Evolutionary conservation across 1,140 invertebrate species (phyloP).

Genomic region (Zaprionus nigranus): DNA sequence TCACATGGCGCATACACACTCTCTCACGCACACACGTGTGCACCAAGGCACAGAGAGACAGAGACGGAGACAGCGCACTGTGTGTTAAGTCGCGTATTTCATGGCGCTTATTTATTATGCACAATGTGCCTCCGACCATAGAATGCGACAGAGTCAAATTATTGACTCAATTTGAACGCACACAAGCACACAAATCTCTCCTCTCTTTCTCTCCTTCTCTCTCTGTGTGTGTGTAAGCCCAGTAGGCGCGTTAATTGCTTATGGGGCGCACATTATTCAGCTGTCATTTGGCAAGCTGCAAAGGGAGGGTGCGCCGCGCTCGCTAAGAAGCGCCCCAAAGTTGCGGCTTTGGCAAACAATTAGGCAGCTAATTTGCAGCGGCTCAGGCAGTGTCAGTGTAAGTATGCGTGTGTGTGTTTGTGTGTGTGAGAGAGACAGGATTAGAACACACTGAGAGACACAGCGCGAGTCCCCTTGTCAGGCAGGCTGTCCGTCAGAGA

Average conservation of each 20-base stretch:
- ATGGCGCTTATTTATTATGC: conserved; percentile 82
- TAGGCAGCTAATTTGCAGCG: conserved; percentile 79
- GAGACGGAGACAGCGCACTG: neutral
- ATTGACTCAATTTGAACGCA: conserved; percentile 80
- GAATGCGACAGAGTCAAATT: conserved; percentile 65
- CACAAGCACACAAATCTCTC: conserved; percentile 31
- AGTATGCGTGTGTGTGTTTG: neutral
- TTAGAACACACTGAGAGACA: conserved; percentile 20
- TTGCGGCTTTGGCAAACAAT: conserved; percentile 82
- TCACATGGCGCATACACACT: conserved; percentile 74
- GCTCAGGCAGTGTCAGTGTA: conserved; percentile 31
- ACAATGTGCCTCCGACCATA: conserved; percentile 69
- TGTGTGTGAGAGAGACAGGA: conserved; percentile 3
- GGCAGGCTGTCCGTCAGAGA: conserved; percentile 52
- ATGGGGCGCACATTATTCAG: conserved; percentile 78
- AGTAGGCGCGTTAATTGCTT: conserved; percentile 79
- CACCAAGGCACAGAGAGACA: neutral
- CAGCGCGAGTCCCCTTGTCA: conserved; percentile 37
- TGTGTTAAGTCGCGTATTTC: conserved; percentile 83
- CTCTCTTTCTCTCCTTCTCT: neutral
- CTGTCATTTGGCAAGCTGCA: conserved; percentile 66
- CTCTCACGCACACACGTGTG: conserved; percentile 9
- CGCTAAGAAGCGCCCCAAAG: conserved; percentile 59
- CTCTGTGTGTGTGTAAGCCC: conserved; percentile 54
- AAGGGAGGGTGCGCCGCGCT: conserved; percentile 34